Evolutionary conservation across 2,888 invertebrate species (phyloP).

Genomic region (Idaea biselata): DNA sequence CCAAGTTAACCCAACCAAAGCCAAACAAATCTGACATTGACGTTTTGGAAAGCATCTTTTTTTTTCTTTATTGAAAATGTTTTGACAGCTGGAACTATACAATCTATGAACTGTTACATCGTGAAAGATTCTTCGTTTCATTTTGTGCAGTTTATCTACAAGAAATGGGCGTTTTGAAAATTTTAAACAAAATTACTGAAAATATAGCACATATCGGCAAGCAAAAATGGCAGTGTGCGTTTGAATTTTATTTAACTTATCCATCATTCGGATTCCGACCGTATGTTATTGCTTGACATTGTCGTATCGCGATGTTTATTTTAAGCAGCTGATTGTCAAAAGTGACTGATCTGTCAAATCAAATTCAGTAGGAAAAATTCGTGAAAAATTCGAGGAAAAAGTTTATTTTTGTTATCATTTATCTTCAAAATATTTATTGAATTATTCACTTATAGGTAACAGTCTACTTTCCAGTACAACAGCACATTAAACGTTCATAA

Average conservation of each 20-base stretch:
- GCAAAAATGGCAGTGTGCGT: too few relatives aligned
- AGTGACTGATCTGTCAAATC: neutral
- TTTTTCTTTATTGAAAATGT: too few relatives aligned
- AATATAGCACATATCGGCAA: too few relatives aligned
- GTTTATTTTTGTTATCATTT: neutral
- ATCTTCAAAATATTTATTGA: neutral
- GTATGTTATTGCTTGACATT: too few relatives aligned
- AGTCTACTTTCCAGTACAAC: neutral
- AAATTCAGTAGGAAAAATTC: neutral
- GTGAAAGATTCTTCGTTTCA: too few relatives aligned
- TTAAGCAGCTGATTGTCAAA: slow-evolving; percentile 3
- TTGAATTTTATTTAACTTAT: too few relatives aligned
- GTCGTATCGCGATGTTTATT: too few relatives aligned
- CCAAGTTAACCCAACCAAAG: neutral
- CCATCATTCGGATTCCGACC: too few relatives aligned
- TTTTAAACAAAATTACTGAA: too few relatives aligned
- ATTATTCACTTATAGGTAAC: neutral
- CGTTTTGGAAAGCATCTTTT: neutral
- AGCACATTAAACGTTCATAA: slow-evolving; percentile 21
- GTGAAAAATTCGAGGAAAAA: neutral
- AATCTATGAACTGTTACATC: too few relatives aligned
- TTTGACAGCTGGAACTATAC: neutral
- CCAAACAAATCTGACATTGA: neutral
- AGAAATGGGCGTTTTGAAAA: too few relatives aligned
- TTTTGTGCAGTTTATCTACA: too few relatives aligned